A percentile compares a stretch with the other conserved stretches of the same genome.
Evolutionary conservation across 2,113 vertebrate genomes (phyloP).

Genomic region (Rissa tridactyla): DNA sequence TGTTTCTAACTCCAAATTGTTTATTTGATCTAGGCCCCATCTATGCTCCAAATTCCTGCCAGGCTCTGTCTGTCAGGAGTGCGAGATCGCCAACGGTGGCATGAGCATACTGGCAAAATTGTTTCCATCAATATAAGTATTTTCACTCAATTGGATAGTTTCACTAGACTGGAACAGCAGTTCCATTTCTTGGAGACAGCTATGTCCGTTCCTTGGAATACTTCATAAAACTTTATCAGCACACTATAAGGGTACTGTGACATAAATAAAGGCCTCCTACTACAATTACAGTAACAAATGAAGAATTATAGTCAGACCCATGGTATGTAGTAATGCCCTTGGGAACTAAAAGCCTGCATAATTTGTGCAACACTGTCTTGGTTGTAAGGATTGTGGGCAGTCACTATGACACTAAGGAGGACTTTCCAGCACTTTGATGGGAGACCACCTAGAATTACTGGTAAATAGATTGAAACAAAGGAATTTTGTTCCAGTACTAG

Average conservation of each 20-base stretch:
- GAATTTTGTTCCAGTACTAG: background rate
- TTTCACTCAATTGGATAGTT: constrained; percentile 37
- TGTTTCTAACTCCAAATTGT: constrained; percentile 37
- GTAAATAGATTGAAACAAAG: background rate
- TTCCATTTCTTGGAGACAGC: constrained; percentile 41
- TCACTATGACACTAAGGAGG: background rate
- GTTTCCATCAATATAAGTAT: background rate
- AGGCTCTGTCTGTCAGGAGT: constrained; percentile 6
- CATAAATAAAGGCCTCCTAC: constrained; percentile 41
- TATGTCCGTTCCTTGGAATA: constrained; percentile 36
- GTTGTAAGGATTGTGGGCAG: constrained; percentile 27
- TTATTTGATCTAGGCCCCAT: constrained; percentile 25
- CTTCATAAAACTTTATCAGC: constrained; percentile 39
- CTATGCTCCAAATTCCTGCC: background rate
- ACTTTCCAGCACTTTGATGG: constrained; percentile 12
- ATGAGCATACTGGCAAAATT: background rate
- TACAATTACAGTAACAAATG: constrained; percentile 39
- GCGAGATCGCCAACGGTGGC: background rate
- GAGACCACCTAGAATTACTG: constrained; percentile 50
- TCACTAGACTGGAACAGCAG: constrained; percentile 52
- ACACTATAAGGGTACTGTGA: constrained; percentile 23
- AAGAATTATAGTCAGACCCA: constrained; percentile 20
- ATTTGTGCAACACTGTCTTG: constrained; percentile 43
- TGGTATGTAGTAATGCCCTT: constrained; percentile 27
- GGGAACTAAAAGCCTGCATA: background rate